Evolutionary conservation across 2,888 invertebrate genomes (phyloP), one percentile per base, ranked within the genome.

Genomic region (Drosophila atripex): DNA sequence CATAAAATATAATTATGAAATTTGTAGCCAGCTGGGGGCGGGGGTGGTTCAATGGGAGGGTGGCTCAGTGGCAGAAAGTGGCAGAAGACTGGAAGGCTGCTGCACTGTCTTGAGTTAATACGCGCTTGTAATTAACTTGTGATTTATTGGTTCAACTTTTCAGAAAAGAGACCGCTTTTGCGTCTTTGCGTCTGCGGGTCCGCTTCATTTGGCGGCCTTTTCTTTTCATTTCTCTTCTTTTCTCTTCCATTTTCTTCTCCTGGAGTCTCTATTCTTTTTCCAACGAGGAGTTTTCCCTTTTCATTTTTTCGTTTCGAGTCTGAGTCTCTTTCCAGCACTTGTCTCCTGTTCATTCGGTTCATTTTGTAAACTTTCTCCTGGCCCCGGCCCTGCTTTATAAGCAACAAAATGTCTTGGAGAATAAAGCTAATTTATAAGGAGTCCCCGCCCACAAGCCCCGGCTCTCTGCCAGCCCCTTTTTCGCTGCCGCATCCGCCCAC

Each of bases 1-100:
- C 86, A 89, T 87, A 86, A 89, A 90, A 89, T 89, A 89, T 89
- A 90, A 90, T 90, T 89, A 89, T 89, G 87, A 78, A 83, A 86
- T 88, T 85, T 85, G 86, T 88, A 71, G 86, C 84, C 63, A 68
- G 45, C 5, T 3, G 7, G n/a, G 21, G 57, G 14, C 30, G 30
- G 71, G 69, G 12, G 18, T 35, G 53, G 32, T 39, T 23, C 38
- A 1, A 41, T 39, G 51, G 35, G 23, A 9, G 32, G 21, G 7
- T 14, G 28, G 28, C 9, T 28, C 28, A 3, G 9, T 28, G 28
- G 28, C 9, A 9, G 28, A 9, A 28, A n/a, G n/a, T n/a, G n/a
- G n/a, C n/a, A n/a, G n/a, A n/a, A 28, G 28, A 11, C 41, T 32
- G 57, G 49, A 47, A 50, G 60, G 69, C 73, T 30, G 18, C 56